Evolutionary conservation across 2,797 vertebrate genomes (phyloP), one percentile per base, ranked within the genome.

Genomic region (Anas georgica): DNA sequence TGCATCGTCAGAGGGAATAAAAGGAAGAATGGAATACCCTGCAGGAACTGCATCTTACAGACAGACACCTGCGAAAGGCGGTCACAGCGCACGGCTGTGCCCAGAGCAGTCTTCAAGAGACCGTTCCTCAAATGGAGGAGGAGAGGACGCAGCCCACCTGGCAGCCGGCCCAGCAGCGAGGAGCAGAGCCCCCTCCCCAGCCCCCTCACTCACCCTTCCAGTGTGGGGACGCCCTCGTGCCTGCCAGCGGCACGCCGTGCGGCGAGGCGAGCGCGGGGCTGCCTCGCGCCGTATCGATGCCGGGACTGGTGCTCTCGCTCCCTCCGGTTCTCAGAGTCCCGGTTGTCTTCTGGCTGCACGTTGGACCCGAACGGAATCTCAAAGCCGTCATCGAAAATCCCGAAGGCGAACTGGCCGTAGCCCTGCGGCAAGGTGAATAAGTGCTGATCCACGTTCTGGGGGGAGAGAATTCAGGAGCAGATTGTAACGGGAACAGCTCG

Each of bases 381-480:
- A 11, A 99, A 99, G 97, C 98, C 98, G 93, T 99, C 99, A 26
- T 99, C 99, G 12, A 99, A 99, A 96, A 99, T 99, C 54, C 99
- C 99, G 6, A 99, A 98, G 46, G 99, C 98, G 22, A 99, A 99
- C 23, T 99, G 99, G 37, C 99, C 98, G 1, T 99, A 99, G 73
- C 98, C 98, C 72, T 99, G 98, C 0, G 99, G 99, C 97, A 99
- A 98, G 41, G 99, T 98, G 97, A 99, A 99, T 66, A 99, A 97
- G 93, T 98, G 98, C 94, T 99, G 99, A 96, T 99, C 99, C 97
- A 98, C 97, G 9, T 97, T 98, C 99, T 99, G 94, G 1, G n/a
- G 66, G 67, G 75, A 79, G 25, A 45, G 74, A 93, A 33, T 37
- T 35, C 17, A 41, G 50, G 45, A 60, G 58, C 2, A 6, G 79